Evolutionary conservation across 1,140 invertebrate genomes (phyloP), one percentile per base, ranked within the genome.

Genomic region (Monochamus saltuarius): DNA sequence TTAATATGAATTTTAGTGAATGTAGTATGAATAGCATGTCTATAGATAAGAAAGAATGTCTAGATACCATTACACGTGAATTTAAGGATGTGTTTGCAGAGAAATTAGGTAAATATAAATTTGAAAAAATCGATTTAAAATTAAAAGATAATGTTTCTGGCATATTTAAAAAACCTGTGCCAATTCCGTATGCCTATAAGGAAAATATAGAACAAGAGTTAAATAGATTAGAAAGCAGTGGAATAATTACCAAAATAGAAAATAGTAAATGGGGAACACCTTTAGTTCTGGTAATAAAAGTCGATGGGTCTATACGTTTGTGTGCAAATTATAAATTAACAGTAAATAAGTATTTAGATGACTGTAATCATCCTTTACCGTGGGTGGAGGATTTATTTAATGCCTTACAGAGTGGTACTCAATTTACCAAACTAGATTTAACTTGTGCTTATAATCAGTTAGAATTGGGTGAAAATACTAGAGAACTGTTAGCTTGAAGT

Each of bases 131-230:
- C 14, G 7, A 9, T 19, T 16, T 56, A 7, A 47, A 45, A 34
- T 56, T 56, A 46, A 47, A 47, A 19, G 35, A 38, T 13, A 22
- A 62, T 56, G 16, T 59, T 49, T 39, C 69, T 67, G 42, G 65
- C 69, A 51, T 72, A 70, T 57, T 46, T 69, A 8, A 55, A 57
- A 51, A 53, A 64, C 37, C n/a, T n/a, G 53, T 71, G 17, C 64
- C 67, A 38, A 58, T 75, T 17, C 66, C 66, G 7, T 70, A 65
- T 59, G 65, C 68, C 7, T 47, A 71, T 19, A 52, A 59, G 11
- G 46, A 47, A 10, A 58, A 57, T 46, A 67, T 74, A 1, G 69
- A 72, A 36, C 19, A 51, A 13, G 68, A 73, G 58, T 17, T 70
- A 16, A 39, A 62, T 7, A 19, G 61, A 47, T 50, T 69, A 54